phyloP scores from a whole-genome alignment of 2,888 invertebrate genomes.

The Bruchidius siliquastri region DNA sequence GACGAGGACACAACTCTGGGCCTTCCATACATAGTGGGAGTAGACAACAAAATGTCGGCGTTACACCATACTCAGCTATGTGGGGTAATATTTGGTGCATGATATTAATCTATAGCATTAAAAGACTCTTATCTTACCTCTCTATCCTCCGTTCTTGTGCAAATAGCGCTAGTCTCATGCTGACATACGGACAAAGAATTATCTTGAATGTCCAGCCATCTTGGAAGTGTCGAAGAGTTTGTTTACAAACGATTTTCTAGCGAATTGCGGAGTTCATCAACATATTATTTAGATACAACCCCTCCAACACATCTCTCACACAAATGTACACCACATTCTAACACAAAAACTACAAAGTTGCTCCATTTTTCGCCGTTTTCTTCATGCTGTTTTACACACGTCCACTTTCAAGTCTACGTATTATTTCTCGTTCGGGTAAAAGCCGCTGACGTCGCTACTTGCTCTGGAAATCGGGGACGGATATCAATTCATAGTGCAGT shows the following conservation, averaged over 20 bases:
- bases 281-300: constrained; percentile 29
- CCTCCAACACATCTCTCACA: constrained; percentile 30
- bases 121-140: constrained; percentile 49
- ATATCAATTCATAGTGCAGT: constrained; percentile 20
- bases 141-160: constrained; percentile 58
- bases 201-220: constrained; percentile 71
- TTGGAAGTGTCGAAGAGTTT: constrained; percentile 46
- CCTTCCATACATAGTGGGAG: constrained; percentile 28
- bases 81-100: constrained; percentile 7
- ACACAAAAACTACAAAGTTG: constrained; percentile 33
- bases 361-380: constrained; percentile 41
- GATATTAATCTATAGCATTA: not conserved
- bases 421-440: constrained; percentile 20
- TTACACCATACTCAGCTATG: constrained; percentile 22
- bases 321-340: constrained; percentile 26
- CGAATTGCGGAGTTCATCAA: constrained; percentile 20
- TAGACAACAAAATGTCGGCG: constrained; percentile 36
- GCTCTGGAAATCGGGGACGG: constrained; percentile 22
- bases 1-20: constrained; percentile 38
- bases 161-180: constrained; percentile 65
- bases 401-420: constrained; percentile 42
- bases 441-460: constrained; percentile 17
- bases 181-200: constrained; percentile 64
- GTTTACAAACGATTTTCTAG: constrained; percentile 33
- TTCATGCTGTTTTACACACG: constrained; percentile 42